Conservation (phyloP, 1,140 invertebrate genomes). For the Meloidogyne floridensis region DNA sequence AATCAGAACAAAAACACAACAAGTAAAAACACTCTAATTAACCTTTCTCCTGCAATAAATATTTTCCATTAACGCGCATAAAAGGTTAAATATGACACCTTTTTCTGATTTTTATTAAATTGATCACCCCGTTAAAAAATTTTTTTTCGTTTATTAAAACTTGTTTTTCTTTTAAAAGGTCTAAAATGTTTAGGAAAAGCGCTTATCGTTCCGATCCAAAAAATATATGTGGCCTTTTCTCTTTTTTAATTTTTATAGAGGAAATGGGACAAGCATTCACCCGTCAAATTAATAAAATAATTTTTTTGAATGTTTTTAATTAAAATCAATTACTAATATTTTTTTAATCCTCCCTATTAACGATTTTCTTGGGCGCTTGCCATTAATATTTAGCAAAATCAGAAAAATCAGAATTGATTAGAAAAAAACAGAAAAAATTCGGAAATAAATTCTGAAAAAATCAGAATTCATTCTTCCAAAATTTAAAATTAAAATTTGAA, state of each 20-base stretch:
- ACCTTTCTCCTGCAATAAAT: too few species aligned
- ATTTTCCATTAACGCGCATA: background rate
- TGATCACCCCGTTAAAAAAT: background rate
- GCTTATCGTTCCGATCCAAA: background rate
- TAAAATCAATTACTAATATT: too few species aligned
- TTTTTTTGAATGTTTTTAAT: background rate
- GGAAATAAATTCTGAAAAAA: too few species aligned
- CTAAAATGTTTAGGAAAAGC: background rate
- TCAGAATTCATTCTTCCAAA: too few species aligned
- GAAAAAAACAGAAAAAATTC: too few species aligned
- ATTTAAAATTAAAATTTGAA: too few species aligned
- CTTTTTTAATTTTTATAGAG: background rate
- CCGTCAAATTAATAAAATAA: background rate
- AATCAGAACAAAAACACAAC: too few species aligned
- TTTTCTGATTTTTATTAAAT: constrained; percentile 1
- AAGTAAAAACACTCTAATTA: too few species aligned
- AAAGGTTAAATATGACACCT: constrained; percentile 2
- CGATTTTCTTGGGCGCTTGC: too few species aligned
- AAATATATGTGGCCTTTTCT: background rate
- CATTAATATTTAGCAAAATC: too few species aligned
- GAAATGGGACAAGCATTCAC: background rate
- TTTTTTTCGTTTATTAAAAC: background rate
- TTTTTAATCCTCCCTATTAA: too few species aligned
- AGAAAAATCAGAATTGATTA: too few species aligned
- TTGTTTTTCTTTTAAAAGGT: background rate